phyloP scores from a whole-genome alignment of 2,888 invertebrate species.

The Alentia gelatinosa region DNA sequence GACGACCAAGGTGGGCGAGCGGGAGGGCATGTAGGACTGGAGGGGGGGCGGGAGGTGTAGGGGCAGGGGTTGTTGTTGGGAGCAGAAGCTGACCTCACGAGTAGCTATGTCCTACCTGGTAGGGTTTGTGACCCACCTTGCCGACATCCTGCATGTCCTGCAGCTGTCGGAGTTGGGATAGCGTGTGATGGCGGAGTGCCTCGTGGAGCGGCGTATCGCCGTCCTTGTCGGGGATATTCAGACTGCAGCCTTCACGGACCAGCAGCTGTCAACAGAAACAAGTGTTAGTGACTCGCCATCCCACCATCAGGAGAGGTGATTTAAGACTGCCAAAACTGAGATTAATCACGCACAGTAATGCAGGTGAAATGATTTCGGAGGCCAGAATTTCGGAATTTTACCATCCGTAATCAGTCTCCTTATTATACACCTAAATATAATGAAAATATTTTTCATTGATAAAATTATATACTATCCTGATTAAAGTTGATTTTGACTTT shows the following conservation, averaged over 20 bases:
- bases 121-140: conserved; percentile 72
- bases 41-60: neutral
- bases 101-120: conserved; percentile 34
- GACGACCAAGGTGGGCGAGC: neutral
- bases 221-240: conserved; percentile 98
- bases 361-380: too few relatives aligned
- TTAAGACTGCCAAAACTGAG: too few relatives aligned
- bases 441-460: too few relatives aligned
- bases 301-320: too few relatives aligned
- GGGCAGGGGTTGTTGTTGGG: neutral
- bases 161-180: conserved; percentile 95
- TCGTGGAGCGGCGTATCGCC: conserved; percentile 94
- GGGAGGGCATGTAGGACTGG: neutral
- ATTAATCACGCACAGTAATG: too few relatives aligned
- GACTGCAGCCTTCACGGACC: conserved; percentile 94
- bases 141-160: conserved; percentile 89
- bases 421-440: too few relatives aligned
- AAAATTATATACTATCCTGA: too few relatives aligned
- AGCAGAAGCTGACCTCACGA: conserved; percentile 4
- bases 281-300: too few relatives aligned
- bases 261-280: conserved; percentile 85
- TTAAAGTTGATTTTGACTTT: too few relatives aligned
- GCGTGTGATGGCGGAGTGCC: conserved; percentile 96
- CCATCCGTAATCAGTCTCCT: too few relatives aligned
- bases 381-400: too few relatives aligned